Base-by-base conservation (phyloP, 1,140 invertebrate genomes). In the Delia radicum region DNA sequence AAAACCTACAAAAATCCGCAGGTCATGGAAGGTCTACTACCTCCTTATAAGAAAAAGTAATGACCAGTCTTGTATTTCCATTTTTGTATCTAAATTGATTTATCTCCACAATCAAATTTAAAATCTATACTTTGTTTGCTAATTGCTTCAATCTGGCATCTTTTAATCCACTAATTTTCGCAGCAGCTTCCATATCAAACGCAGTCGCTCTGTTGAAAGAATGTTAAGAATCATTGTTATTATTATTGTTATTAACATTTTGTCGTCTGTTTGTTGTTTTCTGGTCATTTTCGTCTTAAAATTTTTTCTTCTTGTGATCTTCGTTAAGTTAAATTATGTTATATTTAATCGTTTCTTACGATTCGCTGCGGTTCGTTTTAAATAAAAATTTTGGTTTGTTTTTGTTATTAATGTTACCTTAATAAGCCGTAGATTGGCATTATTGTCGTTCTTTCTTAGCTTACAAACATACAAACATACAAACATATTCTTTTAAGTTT, bases 361-460 rank as follows among this genome's bases (percentile, higher is more conserved):
- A 69, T 69, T 69, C 65, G 29, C 24, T 69, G 31, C 65, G 65
- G 65, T 69, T 69, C 65, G 65, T 69, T 69, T 69, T 69, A 69
- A 18, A 33, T 69, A 69, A 31, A 24, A 33, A 37, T 37, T 33
- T 69, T 33, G 29, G 65, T 69, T 69, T 69, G 65, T 69, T 69
- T 69, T 69, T 69, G 65, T 69, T 69, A 69, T 69, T 69, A 69
- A 69, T 61, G 71, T 73, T 48, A 48, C 42, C 67, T 75, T 75
- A 75, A 75, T 75, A 75, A 75, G 74, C 67, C 74, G 67, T 75
- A 75, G 67, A 75, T 75, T 75, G 74, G 27, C 63, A 75, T 75
- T 75, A 75, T 75, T 72, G 74, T 75, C 74, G 29, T 69, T 18
- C 15, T 69, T 33, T 18, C 37, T 37, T 33, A 5, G 10, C 15